Evolutionary conservation across 2,888 invertebrate species (phyloP), one percentile per base, ranked within the genome.

Genomic region (Pseudeuparius sepicola): DNA sequence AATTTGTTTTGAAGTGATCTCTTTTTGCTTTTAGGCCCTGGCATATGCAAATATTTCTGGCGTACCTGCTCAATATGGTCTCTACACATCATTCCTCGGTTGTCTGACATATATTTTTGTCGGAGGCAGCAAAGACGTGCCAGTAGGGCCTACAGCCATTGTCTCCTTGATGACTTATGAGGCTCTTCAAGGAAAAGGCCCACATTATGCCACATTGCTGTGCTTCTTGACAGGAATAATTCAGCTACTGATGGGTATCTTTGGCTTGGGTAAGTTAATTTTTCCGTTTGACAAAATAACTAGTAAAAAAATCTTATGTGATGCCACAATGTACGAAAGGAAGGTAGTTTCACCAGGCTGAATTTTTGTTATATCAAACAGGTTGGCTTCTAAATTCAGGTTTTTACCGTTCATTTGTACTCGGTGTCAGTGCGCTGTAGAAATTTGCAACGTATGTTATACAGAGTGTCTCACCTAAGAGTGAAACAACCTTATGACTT

Each of bases 111-210:
- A 94, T 67, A 82, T 87, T 49, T 65, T 93, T 48, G 71, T 94
- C 47, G 93, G 93, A 29, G 89, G 88, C 42, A 87, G 89, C 56
- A 89, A 89, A 60, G 90, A 92, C 59, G 83, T 90, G 39, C 90
- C 92, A 2, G 75, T 92, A 48, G 92, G 93, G 9, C 93, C 93
- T 11, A 90, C 90, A 2, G 92, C 93, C 40, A 89, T 94, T 51
- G 79, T 87, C 44, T 86, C 92, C 2, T 66, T 93, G 37, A 71
- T 93, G 47, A 90, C 89, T 1, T 83, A 70, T 60, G 84, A 86
- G 65, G 75, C 80, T 16, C 73, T 83, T 0, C 69, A 72, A 32
- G 78, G 78, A 23, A 59, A 65, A 5, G 70, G 71, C 13, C 65
- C 73, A 0, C 66, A 74, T 48, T 77, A 87, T 56, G 84, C 86